These are phyloP conservation scores for Cricetomys ansorgei DNA, from an alignment of 2,113 vertebrate genomes.

Conservation along the genomic window DNA sequence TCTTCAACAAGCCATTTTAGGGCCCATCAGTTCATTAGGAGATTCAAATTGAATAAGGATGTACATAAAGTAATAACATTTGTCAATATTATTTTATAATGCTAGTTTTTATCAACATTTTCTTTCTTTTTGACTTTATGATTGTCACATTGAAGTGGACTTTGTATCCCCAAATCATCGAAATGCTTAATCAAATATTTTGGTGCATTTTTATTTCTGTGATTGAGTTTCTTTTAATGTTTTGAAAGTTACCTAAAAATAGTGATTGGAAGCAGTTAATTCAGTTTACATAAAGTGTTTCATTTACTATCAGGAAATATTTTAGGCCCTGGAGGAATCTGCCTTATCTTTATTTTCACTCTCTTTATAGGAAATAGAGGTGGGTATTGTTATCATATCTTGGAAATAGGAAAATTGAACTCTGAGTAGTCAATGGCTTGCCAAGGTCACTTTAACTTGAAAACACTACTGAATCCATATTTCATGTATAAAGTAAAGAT, in stretches of 20 bases:
- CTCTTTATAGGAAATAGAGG: conserved; percentile 68
- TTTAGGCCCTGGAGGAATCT: conserved; percentile 61
- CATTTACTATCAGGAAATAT: conserved; percentile 50
- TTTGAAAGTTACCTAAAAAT: not conserved
- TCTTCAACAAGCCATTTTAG: rapidly evolving
- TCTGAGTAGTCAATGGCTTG: conserved; percentile 54
- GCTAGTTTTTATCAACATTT: not conserved
- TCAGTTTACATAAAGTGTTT: conserved; percentile 56
- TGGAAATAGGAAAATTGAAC: conserved; percentile 66
- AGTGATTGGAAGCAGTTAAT: conserved; percentile 31
- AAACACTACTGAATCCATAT: conserved; percentile 62
- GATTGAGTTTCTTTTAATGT: conserved; percentile 20
- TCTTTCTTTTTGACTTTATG: not conserved
- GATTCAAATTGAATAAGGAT: not conserved
- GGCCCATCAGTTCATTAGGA: not conserved
- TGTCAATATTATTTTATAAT: not conserved
- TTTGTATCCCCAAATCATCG: not conserved
- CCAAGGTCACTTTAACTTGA: conserved; percentile 70
- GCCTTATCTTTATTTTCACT: conserved; percentile 68
- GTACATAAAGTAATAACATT: not conserved
- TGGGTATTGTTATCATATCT: conserved; percentile 69
- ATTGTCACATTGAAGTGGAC: not conserved
- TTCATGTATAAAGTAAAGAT: conserved; percentile 46
- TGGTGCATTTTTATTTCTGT: not conserved
- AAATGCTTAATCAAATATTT: not conserved